These are phyloP conservation scores for Melinaea marsaeus DNA, from an alignment of 2,888 invertebrate species.

Conservation along the genomic window DNA sequence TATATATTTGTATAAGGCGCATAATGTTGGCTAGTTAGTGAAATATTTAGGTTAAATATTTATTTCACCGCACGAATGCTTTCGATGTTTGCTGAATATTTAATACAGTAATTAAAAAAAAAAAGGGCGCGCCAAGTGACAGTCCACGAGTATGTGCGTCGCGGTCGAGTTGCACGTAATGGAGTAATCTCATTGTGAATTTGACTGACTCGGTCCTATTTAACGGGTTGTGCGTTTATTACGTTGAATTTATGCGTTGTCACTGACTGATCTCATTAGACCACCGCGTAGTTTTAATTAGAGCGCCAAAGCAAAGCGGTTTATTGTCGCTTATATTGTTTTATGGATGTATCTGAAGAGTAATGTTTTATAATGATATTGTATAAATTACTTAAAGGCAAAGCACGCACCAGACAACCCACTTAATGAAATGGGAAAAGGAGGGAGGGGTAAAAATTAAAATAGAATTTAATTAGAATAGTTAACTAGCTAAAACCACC, in stretches of 20 bases:
- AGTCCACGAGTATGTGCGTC: too few species aligned
- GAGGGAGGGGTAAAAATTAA: too few species aligned
- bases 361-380: neutral
- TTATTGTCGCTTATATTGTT: neutral
- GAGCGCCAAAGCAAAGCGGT: conserved; percentile 45
- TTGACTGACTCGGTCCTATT: conserved; percentile 70
- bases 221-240: conserved; percentile 70
- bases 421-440: too few species aligned
- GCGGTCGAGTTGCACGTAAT: conserved; percentile 50
- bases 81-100: conserved; percentile 27
- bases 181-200: conserved; percentile 74
- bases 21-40: conserved; percentile 13
- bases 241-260: conserved; percentile 70
- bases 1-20: neutral
- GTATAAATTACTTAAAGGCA: conserved; percentile 26
- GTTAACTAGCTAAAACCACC: too few species aligned
- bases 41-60: conserved; percentile 23
- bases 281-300: conserved; percentile 67
- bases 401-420: too few species aligned
- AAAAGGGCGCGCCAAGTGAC: neutral
- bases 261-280: conserved; percentile 68
- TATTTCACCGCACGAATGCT: conserved; percentile 22
- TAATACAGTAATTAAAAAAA: conserved; percentile 19
- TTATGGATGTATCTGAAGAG: neutral
- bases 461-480: too few species aligned